Conservation (phyloP, 2,888 invertebrate species). For the Dynastes grantii region DNA sequence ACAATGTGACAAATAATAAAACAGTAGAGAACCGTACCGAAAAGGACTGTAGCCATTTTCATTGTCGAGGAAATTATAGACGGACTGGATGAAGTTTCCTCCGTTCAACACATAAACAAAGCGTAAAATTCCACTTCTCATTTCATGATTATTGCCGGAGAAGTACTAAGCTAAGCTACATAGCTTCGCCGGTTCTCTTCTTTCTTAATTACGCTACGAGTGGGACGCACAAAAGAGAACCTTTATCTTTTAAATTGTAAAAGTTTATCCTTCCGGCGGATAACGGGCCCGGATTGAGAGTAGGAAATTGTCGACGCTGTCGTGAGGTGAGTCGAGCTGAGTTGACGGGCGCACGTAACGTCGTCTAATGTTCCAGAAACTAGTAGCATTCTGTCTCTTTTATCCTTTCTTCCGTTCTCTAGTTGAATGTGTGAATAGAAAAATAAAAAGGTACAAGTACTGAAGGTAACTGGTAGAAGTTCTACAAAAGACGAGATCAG, state of each 20-base stretch:
- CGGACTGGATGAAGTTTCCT: constrained; percentile 28
- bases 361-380: not conserved
- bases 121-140: constrained; percentile 32
- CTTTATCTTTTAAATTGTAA: constrained; percentile 42
- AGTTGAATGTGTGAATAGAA: not conserved
- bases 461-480: no score
- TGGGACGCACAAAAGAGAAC: constrained; percentile 10
- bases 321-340: not conserved
- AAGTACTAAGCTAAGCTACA: no score
- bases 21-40: constrained; percentile 1
- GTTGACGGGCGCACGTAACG: not conserved
- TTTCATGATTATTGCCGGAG: not conserved
- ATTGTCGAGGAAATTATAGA: constrained; percentile 31
- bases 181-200: not conserved
- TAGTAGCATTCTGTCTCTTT: not conserved
- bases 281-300: constrained; percentile 15
- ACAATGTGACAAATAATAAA: constrained; percentile 33
- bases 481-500: no score
- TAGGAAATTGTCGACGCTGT: not conserved
- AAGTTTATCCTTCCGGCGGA: constrained; percentile 31
- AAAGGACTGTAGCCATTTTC: constrained; percentile 17
- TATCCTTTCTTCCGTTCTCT: not conserved
- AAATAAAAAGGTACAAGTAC: not conserved
- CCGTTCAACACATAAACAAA: constrained; percentile 39
- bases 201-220: constrained; percentile 36